Conservation (phyloP, 2,797 vertebrate species). For the Lacerta bilineata region DNA sequence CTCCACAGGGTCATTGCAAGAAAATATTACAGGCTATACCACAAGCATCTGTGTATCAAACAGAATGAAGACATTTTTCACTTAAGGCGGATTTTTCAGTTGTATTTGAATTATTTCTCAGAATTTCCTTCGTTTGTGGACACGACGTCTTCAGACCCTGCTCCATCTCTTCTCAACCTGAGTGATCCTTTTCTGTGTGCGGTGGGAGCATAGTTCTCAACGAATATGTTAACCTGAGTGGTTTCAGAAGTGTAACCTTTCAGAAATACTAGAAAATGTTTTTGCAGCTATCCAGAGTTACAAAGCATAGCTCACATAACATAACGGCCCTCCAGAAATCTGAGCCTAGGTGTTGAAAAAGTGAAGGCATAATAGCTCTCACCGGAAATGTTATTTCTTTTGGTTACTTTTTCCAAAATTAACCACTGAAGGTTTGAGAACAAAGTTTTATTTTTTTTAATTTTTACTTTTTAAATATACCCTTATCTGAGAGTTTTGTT, state of each 20-base stretch:
- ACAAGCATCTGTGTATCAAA: background rate
- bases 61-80: background rate
- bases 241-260: constrained; percentile 21
- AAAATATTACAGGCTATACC: background rate
- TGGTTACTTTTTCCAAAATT: constrained; percentile 31
- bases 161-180: constrained; percentile 28
- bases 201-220: fast-evolving
- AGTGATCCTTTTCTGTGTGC: fast-evolving
- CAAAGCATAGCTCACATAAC: constrained; percentile 17
- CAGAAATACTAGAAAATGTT: constrained; percentile 26
- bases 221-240: background rate
- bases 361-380: constrained; percentile 2
- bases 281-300: constrained; percentile 15
- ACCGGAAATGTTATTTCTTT: constrained; percentile 33
- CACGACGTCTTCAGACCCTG: background rate
- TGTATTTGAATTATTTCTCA: background rate
- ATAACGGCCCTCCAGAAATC: background rate
- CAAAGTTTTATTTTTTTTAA: background rate
- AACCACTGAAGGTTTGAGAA: background rate
- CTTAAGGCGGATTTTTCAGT: background rate
- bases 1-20: background rate
- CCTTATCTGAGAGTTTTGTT: too few relatives aligned
- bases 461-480: too few relatives aligned
- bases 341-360: background rate
- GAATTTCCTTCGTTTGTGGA: background rate